phyloP scores from a whole-genome alignment of 2,113 vertebrate genomes.

The Megaceryle torquata region DNA sequence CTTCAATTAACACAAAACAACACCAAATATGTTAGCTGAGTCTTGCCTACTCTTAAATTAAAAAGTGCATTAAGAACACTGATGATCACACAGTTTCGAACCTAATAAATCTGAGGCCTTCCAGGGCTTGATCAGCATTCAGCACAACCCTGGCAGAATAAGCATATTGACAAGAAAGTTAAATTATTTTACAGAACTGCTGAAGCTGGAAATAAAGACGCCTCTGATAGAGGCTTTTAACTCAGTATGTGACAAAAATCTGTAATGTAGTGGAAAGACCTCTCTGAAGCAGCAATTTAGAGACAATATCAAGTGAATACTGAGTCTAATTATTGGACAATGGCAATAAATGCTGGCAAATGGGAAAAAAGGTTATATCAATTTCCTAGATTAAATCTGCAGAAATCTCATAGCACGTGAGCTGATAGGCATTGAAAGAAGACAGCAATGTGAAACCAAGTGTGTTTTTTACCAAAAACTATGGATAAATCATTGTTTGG shows the following conservation, averaged over 20 bases:
- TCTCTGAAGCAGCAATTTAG: background rate
- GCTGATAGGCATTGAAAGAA: background rate
- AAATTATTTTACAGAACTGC: slow-evolving; percentile 47
- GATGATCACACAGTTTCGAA: background rate
- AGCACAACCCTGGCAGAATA: background rate
- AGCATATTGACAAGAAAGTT: slow-evolving; percentile 39
- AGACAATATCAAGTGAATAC: background rate
- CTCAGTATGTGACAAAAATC: slow-evolving; percentile 35
- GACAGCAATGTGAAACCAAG: background rate
- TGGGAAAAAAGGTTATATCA: background rate
- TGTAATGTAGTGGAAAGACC: slow-evolving; percentile 7
- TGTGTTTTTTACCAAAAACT: background rate
- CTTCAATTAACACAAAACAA: background rate
- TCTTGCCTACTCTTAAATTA: background rate
- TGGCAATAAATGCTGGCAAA: background rate
- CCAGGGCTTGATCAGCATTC: background rate
- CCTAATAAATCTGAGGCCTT: background rate
- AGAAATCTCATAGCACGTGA: background rate
- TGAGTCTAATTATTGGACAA: background rate
- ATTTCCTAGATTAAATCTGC: background rate
- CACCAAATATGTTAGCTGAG: background rate
- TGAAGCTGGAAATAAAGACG: slow-evolving; percentile 25
- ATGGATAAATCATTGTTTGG: background rate
- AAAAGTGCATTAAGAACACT: background rate
- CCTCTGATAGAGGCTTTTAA: slow-evolving; percentile 37